Evolutionary conservation across 2,888 invertebrate genomes (phyloP).

Genomic region (Malthinus seriepunctatus): DNA sequence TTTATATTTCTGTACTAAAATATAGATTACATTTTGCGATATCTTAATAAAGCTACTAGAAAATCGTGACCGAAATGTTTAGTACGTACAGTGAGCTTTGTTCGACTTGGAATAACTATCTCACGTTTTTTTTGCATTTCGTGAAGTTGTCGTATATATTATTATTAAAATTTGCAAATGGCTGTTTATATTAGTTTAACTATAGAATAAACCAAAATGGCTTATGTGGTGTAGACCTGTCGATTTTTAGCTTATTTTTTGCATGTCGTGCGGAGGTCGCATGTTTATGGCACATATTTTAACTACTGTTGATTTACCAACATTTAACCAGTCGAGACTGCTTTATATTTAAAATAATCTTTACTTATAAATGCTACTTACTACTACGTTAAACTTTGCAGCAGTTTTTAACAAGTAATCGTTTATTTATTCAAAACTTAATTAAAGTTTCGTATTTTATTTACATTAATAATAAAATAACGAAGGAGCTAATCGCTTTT

Average conservation of each 20-base stretch:
- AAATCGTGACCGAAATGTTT: conserved; percentile 23
- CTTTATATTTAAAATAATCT: conserved; percentile 50
- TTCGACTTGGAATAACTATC: conserved; percentile 9
- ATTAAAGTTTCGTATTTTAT: no score
- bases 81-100: conserved; percentile 7
- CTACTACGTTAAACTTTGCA: not conserved
- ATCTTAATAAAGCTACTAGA: conserved; percentile 26
- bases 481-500: no score
- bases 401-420: no score
- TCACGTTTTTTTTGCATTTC: conserved; percentile 9
- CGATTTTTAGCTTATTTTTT: conserved; percentile 40
- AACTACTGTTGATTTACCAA: conserved; percentile 39
- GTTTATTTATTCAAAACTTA: no score
- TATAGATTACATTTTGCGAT: conserved; percentile 26
- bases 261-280: conserved; percentile 34
- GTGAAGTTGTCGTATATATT: conserved; percentile 12
- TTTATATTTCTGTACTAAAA: conserved; percentile 25
- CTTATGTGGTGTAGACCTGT: conserved; percentile 32
- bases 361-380: conserved; percentile 31
- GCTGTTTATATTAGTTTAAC: conserved; percentile 8
- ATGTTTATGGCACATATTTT: conserved; percentile 38
- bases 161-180: conserved; percentile 18
- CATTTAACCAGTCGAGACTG: conserved; percentile 43
- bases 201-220: not conserved
- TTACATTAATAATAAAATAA: no score